These are phyloP conservation scores for Plectropomus leopardus DNA, from an alignment of 2,113 vertebrate species.

Conservation along the genomic window DNA sequence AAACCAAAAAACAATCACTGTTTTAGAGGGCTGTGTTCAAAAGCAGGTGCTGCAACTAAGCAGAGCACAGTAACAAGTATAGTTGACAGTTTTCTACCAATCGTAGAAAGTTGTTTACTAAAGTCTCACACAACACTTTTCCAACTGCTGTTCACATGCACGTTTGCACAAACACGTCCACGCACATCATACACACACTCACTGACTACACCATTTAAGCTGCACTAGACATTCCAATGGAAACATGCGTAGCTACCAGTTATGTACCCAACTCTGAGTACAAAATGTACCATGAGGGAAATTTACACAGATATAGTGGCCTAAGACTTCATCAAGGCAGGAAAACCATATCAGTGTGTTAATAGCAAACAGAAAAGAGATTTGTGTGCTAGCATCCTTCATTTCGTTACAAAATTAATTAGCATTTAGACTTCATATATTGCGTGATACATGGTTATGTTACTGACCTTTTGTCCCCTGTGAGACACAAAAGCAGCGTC, in stretches of 20 bases:
- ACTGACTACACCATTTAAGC: slow-evolving; percentile 62
- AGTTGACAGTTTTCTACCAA: slow-evolving; percentile 55
- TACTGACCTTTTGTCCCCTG: slow-evolving; percentile 83
- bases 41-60: slow-evolving; percentile 49
- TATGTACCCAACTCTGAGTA: slow-evolving; percentile 55
- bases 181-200: slow-evolving; percentile 49
- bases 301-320: slow-evolving; percentile 52
- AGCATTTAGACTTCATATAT: slow-evolving; percentile 79
- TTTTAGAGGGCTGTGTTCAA: slow-evolving; percentile 45
- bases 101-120: slow-evolving; percentile 45
- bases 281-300: slow-evolving; percentile 59
- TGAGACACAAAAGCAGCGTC: slow-evolving; percentile 74
- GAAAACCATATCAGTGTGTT: slow-evolving; percentile 47
- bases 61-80: slow-evolving; percentile 77
- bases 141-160: slow-evolving; percentile 50
- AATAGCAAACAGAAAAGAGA: slow-evolving; percentile 58
- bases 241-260: slow-evolving; percentile 72
- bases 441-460: slow-evolving; percentile 67
- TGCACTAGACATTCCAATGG: slow-evolving; percentile 71
- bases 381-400: slow-evolving; percentile 77
- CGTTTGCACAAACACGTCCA: slow-evolving; percentile 29
- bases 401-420: slow-evolving; percentile 67
- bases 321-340: slow-evolving; percentile 61
- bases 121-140: slow-evolving; percentile 50
- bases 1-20: slow-evolving; percentile 48